Percentiles rank a stretch among this genome's conserved stretches.
phyloP scores from a whole-genome alignment of 2,888 invertebrate genomes.

The Caenorhabditis drosophilae region DNA sequence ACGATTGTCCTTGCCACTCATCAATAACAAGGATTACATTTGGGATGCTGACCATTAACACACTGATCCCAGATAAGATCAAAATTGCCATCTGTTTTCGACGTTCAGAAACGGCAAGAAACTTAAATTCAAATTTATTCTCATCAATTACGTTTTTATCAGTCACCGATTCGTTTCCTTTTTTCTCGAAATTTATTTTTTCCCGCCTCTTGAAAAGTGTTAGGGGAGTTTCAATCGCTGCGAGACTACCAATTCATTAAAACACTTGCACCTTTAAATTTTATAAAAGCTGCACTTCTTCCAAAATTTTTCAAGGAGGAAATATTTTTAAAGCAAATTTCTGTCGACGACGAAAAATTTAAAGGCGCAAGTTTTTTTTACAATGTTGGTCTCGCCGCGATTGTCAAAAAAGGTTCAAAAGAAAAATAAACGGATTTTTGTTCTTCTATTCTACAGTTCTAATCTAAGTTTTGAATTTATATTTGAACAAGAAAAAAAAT shows the following conservation, averaged over 20 bases:
- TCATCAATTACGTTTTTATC: background rate
- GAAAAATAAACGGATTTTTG: too few species aligned
- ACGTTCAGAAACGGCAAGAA: slow-evolving; percentile 33
- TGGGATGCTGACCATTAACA: slow-evolving; percentile 46
- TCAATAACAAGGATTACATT: slow-evolving; percentile 47
- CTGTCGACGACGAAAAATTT: too few species aligned
- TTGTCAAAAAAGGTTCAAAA: slow-evolving; percentile 1
- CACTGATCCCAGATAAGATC: slow-evolving; percentile 38
- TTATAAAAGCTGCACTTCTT: background rate
- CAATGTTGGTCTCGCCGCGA: background rate
- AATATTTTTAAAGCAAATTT: too few species aligned
- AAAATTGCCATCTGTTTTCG: slow-evolving; percentile 42
- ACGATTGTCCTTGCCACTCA: slow-evolving; percentile 38
- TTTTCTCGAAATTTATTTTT: background rate
- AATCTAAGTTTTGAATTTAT: too few species aligned
- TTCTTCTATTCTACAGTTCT: too few species aligned
- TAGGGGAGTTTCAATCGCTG: too few species aligned
- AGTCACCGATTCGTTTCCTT: background rate
- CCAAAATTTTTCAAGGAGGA: background rate
- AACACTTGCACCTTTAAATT: background rate
- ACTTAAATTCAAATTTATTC: slow-evolving; percentile 34
- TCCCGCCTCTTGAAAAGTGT: background rate
- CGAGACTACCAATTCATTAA: too few species aligned
- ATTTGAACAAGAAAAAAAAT: too few species aligned
- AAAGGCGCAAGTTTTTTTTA: background rate